Base-by-base conservation (phyloP, 2,113 vertebrate genomes). In the Petrocephalus zakoni region DNA sequence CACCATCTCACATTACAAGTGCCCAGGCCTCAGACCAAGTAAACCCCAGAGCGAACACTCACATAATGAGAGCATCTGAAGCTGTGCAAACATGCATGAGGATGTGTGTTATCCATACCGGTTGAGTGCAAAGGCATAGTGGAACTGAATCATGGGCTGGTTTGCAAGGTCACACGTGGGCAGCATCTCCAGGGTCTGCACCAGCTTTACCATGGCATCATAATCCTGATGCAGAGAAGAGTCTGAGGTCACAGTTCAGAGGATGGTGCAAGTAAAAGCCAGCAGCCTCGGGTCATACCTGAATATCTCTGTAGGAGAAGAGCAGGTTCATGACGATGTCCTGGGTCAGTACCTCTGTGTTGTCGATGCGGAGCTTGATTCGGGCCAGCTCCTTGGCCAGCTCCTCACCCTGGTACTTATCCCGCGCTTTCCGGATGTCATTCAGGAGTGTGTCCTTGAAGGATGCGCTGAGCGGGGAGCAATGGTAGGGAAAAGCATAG, bases 101-200 rank as follows among this genome's bases (percentile, higher is more conserved):
- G 29, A 49, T 51, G 21, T 29, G 49, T 86, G 89, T 42, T 81
- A 46, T 88, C 61, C 3, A 5, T 95, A 99, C 98, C 98, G 96
- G 94, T 97, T 99, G 88, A 99, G 94, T 0, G 98, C 98, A 93
- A 99, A 99, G 58, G 97, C 97, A 25, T 97, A 99, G 93, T 98
- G 97, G 93, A 99, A 98, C 94, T 98, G 97, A 93, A 99, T 98
- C 95, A 97, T 98, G 88, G 98, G 96, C 90, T 99, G 97, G 85
- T 97, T 97, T 15, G 97, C 96, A 93, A 99, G 93, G 91, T 98
- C 97, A 92, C 97, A 99, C 0, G 97, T 98, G 9, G 98, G 98
- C 92, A 99, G 94, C 96, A 96, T 97, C 94, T 99, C 96, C 88
- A 99, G 92, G 5, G 97, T 98, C 94, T 99, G 96, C 46, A 99